These are phyloP conservation scores for Drosophila littoralis DNA, from an alignment of 1,140 invertebrate genomes.

Conservation along the genomic window DNA sequence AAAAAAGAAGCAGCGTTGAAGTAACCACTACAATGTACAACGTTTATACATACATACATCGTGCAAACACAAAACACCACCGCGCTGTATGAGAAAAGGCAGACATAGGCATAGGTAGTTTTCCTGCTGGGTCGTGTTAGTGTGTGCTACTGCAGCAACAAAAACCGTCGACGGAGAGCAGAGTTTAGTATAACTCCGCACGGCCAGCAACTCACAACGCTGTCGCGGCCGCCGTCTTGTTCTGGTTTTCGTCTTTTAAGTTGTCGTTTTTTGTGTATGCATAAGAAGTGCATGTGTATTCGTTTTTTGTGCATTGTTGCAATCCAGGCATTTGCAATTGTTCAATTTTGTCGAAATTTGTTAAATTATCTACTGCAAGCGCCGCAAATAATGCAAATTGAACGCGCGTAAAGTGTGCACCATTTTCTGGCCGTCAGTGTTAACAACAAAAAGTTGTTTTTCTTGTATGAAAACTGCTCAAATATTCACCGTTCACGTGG, in stretches of 20 bases:
- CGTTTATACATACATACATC: background rate
- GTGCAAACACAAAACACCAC: background rate
- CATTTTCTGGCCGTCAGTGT: slow-evolving; percentile 38
- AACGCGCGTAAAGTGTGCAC: slow-evolving; percentile 36
- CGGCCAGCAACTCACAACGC: slow-evolving; percentile 58
- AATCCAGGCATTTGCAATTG: slow-evolving; percentile 10
- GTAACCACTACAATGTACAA: background rate
- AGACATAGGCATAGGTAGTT: slow-evolving; percentile 15
- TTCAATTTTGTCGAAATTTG: slow-evolving; percentile 20
- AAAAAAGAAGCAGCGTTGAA: background rate
- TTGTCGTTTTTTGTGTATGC: slow-evolving; percentile 58
- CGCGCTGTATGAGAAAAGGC: background rate
- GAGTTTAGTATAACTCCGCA: slow-evolving; percentile 68
- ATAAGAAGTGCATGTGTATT: slow-evolving; percentile 48
- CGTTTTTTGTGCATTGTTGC: slow-evolving; percentile 37
- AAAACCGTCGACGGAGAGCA: slow-evolving; percentile 42
- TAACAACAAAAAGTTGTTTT: slow-evolving; percentile 34
- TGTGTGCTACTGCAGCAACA: slow-evolving; percentile 50
- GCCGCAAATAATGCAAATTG: slow-evolving; percentile 16
- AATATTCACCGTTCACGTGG: slow-evolving; percentile 54
- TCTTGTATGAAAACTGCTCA: slow-evolving; percentile 46
- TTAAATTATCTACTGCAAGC: slow-evolving; percentile 14
- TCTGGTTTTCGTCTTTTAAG: slow-evolving; percentile 53
- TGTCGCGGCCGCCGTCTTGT: slow-evolving; percentile 57
- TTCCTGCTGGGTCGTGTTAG: slow-evolving; percentile 45